phyloP scores from a whole-genome alignment of 2,888 invertebrate species.

The Eilema griseolum region DNA sequence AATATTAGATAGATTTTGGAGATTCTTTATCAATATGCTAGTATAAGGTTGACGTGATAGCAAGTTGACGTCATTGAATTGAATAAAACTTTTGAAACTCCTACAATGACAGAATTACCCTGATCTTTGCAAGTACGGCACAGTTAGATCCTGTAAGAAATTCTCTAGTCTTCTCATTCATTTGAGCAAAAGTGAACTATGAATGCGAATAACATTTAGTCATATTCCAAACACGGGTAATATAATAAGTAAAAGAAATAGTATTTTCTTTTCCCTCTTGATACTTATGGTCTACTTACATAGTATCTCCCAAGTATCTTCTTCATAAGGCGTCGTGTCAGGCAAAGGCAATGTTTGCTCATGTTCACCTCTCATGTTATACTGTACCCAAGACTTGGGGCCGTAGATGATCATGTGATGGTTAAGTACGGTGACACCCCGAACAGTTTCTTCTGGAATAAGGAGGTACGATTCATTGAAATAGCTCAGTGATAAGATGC shows the following conservation, averaged over 20 bases:
- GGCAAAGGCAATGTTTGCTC: conserved; percentile 87
- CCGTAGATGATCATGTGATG: conserved; percentile 92
- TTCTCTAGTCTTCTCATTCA: neutral
- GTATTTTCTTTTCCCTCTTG: too few relatives aligned
- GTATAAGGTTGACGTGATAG: too few relatives aligned
- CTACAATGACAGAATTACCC: too few relatives aligned
- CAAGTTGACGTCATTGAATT: too few relatives aligned
- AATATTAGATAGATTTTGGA: too few relatives aligned
- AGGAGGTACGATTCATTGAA: neutral
- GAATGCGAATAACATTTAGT: neutral
- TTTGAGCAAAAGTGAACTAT: too few relatives aligned
- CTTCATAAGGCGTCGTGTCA: conserved; percentile 86
- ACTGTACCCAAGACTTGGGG: conserved; percentile 91
- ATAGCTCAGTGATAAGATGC: neutral
- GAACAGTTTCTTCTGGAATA: conserved; percentile 76
- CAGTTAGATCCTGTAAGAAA: neutral
- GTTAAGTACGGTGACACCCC: conserved; percentile 79
- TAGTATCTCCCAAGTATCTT: conserved; percentile 91
- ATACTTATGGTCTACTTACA: conserved; percentile 75
- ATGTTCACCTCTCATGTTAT: conserved; percentile 92
- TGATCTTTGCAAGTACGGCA: too few relatives aligned
- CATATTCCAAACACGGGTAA: neutral
- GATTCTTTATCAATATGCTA: too few relatives aligned
- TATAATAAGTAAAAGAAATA: too few relatives aligned
- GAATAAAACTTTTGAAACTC: too few relatives aligned